These are phyloP conservation scores for Polylopha cassiicola DNA, from an alignment of 2,888 invertebrate species.

Conservation along the genomic window DNA sequence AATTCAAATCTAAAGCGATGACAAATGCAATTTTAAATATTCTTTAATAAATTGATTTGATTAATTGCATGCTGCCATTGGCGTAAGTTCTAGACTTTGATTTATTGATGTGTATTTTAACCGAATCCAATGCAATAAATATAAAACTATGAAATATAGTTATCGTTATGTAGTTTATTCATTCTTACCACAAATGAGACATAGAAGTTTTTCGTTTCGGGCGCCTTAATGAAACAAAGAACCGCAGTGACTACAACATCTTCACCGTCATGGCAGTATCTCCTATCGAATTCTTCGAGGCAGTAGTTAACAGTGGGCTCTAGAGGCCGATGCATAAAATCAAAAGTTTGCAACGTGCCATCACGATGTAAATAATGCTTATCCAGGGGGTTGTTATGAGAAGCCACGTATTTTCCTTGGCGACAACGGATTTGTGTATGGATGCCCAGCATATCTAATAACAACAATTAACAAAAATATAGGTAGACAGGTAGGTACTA, in stretches of 20 bases:
- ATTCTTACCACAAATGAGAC: conserved; percentile 60
- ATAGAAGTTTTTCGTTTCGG: conserved; percentile 44
- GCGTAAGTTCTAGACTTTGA: too few relatives aligned
- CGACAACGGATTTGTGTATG: conserved; percentile 43
- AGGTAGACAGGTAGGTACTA: background rate
- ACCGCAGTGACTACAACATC: conserved; percentile 44
- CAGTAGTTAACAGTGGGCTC: conserved; percentile 52
- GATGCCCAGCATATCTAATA: conserved; percentile 54
- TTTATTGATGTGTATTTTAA: too few relatives aligned
- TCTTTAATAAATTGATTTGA: background rate
- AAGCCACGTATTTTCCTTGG: conserved; percentile 45
- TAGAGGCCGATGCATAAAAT: too few relatives aligned
- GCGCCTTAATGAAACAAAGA: conserved; percentile 50
- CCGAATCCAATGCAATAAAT: too few relatives aligned
- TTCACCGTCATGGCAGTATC: conserved; percentile 39
- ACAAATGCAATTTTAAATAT: conserved; percentile 8
- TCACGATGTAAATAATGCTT: conserved; percentile 43
- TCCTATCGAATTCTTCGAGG: conserved; percentile 59
- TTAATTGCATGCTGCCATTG: too few relatives aligned
- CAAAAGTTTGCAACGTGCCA: conserved; percentile 42
- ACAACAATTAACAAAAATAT: conserved; percentile 20
- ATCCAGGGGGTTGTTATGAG: conserved; percentile 39
- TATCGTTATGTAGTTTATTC: conserved; percentile 3
- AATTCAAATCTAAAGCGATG: conserved; percentile 12
- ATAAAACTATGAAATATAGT: too few relatives aligned